These are phyloP conservation scores for Drosophila equinoxialis DNA, from an alignment of 1,140 invertebrate species.

Conservation along the genomic window DNA sequence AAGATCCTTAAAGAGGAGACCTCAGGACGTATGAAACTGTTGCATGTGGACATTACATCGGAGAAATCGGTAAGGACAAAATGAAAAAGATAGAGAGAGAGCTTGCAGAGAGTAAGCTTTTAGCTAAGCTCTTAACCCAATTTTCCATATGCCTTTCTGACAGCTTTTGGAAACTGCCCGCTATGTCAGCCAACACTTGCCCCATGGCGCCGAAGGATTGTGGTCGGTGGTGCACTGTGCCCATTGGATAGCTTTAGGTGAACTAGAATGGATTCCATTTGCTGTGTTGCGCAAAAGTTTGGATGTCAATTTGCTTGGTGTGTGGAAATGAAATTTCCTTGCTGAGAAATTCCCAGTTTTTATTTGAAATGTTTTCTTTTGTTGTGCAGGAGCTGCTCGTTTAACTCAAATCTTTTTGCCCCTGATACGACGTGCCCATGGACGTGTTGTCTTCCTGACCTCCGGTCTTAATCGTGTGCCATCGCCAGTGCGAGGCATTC, in stretches of 20 bases:
- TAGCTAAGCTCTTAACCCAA: slow-evolving; percentile 30
- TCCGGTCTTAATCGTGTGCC: slow-evolving; percentile 90
- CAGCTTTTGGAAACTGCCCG: slow-evolving; percentile 89
- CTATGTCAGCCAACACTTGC: slow-evolving; percentile 90
- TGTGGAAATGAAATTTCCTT: slow-evolving; percentile 39
- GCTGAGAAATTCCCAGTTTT: neutral
- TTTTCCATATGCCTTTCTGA: slow-evolving; percentile 6
- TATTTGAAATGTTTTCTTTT: neutral
- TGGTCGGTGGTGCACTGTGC: slow-evolving; percentile 96
- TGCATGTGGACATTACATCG: slow-evolving; percentile 90
- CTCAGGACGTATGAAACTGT: slow-evolving; percentile 88
- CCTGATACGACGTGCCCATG: slow-evolving; percentile 88
- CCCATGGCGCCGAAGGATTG: slow-evolving; percentile 89
- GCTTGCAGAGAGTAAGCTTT: slow-evolving; percentile 24
- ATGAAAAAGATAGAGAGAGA: slow-evolving; percentile 3
- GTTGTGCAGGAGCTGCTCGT: slow-evolving; percentile 85
- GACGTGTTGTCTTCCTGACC: slow-evolving; percentile 87
- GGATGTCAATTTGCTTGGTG: slow-evolving; percentile 90
- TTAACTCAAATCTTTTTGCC: slow-evolving; percentile 92
- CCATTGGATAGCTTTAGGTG: slow-evolving; percentile 93
- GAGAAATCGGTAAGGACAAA: slow-evolving; percentile 86
- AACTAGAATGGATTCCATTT: slow-evolving; percentile 94
- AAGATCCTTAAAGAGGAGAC: slow-evolving; percentile 89
- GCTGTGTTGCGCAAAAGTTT: slow-evolving; percentile 88
- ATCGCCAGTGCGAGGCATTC: slow-evolving; percentile 90